phyloP scores from a whole-genome alignment of 2,797 vertebrate species.

The Gymnothorax reevesii region DNA sequence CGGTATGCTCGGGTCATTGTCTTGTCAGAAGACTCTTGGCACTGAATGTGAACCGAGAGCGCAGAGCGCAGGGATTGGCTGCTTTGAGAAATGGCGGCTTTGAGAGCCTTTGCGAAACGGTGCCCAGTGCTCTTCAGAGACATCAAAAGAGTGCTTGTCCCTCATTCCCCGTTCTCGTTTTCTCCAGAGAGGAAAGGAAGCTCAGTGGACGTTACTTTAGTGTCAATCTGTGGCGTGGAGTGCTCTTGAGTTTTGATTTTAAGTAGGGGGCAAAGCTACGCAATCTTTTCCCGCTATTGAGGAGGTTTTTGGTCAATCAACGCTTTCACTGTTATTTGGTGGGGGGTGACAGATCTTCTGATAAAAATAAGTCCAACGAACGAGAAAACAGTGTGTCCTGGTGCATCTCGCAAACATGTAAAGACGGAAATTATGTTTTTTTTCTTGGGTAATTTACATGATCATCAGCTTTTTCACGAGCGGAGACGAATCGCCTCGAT shows the following conservation, averaged over 20 bases:
- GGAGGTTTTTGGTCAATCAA: too few species aligned
- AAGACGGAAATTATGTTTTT: too few species aligned
- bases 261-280: background rate
- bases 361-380: too few species aligned
- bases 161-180: background rate
- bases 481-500: too few species aligned
- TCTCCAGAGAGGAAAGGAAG: background rate
- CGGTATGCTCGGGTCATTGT: too few species aligned
- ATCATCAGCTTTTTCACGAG: too few species aligned
- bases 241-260: background rate
- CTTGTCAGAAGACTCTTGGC: background rate
- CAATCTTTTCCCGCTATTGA: background rate
- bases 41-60: background rate
- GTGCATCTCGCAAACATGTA: too few species aligned
- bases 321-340: too few species aligned
- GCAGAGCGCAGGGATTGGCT: background rate
- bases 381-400: too few species aligned
- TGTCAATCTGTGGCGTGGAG: background rate
- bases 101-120: background rate
- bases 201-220: constrained; percentile 7
- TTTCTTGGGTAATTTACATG: too few species aligned
- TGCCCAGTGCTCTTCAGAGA: constrained; percentile 8
- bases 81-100: background rate
- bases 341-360: too few species aligned
- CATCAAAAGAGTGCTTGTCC: constrained; percentile 9